phyloP scores from a whole-genome alignment of 2,797 vertebrate genomes.

The Cyclopterus lumpus region DNA sequence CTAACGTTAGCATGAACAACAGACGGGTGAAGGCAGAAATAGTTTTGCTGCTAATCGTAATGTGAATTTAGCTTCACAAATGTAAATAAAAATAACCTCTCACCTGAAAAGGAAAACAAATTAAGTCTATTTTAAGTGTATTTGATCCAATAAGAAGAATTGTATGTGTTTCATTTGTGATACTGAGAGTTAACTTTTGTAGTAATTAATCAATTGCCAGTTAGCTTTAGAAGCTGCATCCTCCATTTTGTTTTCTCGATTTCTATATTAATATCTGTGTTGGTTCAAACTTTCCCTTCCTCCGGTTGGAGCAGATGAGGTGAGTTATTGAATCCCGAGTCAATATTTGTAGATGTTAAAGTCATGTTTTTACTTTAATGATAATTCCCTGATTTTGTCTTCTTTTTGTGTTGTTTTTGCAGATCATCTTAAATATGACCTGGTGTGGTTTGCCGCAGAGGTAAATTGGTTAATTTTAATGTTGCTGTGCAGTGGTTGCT shows the following conservation, averaged over 20 bases:
- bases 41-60: not conserved
- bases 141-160: not conserved
- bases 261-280: not conserved
- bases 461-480: conserved; percentile 3
- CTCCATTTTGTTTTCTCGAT: not conserved
- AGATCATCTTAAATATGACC: conserved; percentile 5
- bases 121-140: not conserved
- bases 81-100: too few relatives aligned
- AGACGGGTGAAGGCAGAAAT: not conserved
- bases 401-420: conserved; percentile 13
- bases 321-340: conserved; percentile 16
- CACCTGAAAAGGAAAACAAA: not conserved
- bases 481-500: not conserved
- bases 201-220: not conserved
- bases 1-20: not conserved
- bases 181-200: not conserved
- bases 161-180: not conserved
- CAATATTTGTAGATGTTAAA: not conserved
- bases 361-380: not conserved
- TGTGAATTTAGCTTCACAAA: not conserved
- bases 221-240: not conserved
- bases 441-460: conserved; percentile 17
- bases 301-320: conserved; percentile 15
- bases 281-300: not conserved
- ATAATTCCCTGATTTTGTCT: not conserved